Conservation (phyloP, 2,888 invertebrate genomes). For the Lasioglossum calceatum region DNA sequence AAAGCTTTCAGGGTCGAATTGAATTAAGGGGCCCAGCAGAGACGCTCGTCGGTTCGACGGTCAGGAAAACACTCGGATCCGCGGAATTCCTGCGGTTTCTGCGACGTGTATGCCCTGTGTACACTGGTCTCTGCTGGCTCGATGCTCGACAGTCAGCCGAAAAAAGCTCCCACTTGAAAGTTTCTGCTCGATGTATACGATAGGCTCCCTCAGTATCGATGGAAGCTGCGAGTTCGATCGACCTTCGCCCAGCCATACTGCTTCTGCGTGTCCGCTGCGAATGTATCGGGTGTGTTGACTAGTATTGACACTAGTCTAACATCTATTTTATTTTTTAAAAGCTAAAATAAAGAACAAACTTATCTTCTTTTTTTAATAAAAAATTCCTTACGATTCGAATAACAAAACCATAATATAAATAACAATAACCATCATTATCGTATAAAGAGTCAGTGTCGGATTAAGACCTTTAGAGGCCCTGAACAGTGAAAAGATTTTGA, state of each 20-base stretch:
- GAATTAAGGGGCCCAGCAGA: neutral
- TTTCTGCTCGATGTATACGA: constrained; percentile 39
- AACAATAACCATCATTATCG: no score
- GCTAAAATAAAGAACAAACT: no score
- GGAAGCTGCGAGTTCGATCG: constrained; percentile 42
- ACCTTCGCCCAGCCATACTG: neutral
- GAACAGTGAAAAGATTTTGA: no score
- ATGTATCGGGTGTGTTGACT: neutral
- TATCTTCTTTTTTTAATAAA: no score
- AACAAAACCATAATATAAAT: no score
- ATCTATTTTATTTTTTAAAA: no score
- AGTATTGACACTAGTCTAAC: no score
- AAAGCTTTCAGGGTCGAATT: constrained; percentile 6
- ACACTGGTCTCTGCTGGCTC: constrained; percentile 27
- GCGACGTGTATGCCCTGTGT: neutral
- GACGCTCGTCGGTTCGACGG: constrained; percentile 8
- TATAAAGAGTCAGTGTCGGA: no score
- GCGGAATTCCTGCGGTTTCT: neutral
- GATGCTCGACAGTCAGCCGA: constrained; percentile 8
- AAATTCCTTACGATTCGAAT: no score
- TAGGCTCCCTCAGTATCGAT: constrained; percentile 30
- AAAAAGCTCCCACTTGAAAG: constrained; percentile 34
- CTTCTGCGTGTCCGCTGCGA: neutral
- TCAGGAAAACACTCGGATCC: constrained; percentile 9
- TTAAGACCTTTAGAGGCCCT: no score